phyloP scores from a whole-genome alignment of 2,888 invertebrate species.

The Psylliodes chrysocephalus region DNA sequence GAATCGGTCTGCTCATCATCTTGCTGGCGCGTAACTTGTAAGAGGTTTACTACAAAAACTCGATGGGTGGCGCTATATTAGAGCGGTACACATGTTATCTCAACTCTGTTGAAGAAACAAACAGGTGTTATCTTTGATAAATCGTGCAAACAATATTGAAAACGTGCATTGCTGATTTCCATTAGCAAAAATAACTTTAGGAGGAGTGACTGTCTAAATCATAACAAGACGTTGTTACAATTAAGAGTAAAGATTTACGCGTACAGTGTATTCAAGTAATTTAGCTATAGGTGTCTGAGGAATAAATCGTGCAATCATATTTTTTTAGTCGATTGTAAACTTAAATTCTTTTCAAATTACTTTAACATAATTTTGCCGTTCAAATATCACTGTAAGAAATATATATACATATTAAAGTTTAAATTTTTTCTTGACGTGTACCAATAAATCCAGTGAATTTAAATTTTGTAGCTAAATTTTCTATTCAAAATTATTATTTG shows the following conservation, averaged over 20 bases:
- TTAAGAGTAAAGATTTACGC: not conserved
- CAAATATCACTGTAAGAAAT: no score
- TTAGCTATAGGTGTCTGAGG: no score
- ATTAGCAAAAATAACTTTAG: constrained; percentile 33
- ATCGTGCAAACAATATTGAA: constrained; percentile 7
- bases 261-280: no score
- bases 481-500: no score
- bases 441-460: no score
- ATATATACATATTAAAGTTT: no score
- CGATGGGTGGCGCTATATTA: constrained; percentile 35
- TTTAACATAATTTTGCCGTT: no score
- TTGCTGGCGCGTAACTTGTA: constrained; percentile 3
- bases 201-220: not conserved
- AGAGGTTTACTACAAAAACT: not conserved
- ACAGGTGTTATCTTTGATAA: constrained; percentile 41
- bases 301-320: no score
- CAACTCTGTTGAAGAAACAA: constrained; percentile 48
- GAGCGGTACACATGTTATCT: constrained; percentile 46
- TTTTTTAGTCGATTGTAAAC: no score
- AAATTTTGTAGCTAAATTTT: no score
- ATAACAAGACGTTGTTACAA: not conserved
- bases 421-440: no score
- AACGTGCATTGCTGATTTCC: constrained; percentile 40
- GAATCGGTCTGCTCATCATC: constrained; percentile 33
- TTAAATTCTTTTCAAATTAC: no score